phyloP scores from a whole-genome alignment of 2,797 vertebrate species.

The Acanthis flammea region DNA sequence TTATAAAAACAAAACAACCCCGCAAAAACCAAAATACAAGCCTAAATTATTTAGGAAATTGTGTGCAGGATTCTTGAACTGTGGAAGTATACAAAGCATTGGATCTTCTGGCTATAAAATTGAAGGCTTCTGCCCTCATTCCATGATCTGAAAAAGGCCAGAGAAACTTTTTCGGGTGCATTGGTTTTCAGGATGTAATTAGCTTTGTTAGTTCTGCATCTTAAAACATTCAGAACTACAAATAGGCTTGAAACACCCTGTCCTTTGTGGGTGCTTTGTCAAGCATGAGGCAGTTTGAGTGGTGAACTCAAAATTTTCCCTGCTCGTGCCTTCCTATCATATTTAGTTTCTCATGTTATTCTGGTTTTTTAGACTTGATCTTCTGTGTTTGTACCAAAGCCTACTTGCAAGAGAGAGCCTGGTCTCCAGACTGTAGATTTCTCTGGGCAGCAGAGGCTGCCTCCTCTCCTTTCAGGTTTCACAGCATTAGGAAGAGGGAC shows the following conservation, averaged over 20 bases:
- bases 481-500: neutral
- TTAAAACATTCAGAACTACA: neutral
- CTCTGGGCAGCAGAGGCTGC: neutral
- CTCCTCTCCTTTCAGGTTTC: neutral
- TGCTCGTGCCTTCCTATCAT: neutral
- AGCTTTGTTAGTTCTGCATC: neutral
- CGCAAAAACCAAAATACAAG: neutral
- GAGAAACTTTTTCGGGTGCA: neutral
- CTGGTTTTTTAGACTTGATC: neutral
- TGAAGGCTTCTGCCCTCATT: neutral
- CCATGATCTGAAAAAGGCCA: neutral
- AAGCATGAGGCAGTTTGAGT: neutral
- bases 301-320: neutral
- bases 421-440: neutral
- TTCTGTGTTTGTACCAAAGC: neutral
- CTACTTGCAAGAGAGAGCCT: neutral
- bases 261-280: neutral
- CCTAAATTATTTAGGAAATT: neutral
- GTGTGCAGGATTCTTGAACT: neutral
- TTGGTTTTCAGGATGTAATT: neutral
- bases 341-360: neutral
- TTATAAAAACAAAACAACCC: neutral
- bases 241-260: rapidly evolving
- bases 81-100: neutral
- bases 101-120: neutral